A percentile compares a stretch with the other conserved stretches of the same genome.
phyloP scores from a whole-genome alignment of 2,888 invertebrate genomes.

The Lepeophtheirus nordmannii region DNA sequence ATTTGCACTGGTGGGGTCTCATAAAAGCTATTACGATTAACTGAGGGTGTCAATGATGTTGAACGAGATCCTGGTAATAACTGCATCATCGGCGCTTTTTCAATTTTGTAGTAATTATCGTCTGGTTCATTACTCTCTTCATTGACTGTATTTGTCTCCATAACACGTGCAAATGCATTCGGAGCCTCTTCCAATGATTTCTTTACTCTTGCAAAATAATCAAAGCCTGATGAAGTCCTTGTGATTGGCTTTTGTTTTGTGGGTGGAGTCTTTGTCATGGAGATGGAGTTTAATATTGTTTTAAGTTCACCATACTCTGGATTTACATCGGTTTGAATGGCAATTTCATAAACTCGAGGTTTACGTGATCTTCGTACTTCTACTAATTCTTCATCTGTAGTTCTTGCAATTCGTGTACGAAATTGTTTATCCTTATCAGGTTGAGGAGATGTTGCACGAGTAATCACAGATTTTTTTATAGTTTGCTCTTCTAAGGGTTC shows the following conservation, averaged over 20 bases:
- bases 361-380: constrained; percentile 8
- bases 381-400: constrained; percentile 2
- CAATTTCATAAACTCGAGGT: constrained; percentile 11
- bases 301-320: constrained; percentile 6
- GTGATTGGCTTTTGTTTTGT: neutral
- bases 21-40: neutral
- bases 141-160: neutral
- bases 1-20: neutral
- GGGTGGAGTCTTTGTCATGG: neutral
- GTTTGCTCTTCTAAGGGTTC: neutral
- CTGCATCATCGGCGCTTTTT: constrained; percentile 21
- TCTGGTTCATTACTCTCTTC: constrained; percentile 1
- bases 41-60: neutral
- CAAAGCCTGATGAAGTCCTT: constrained; percentile 8
- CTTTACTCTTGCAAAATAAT: constrained; percentile 19
- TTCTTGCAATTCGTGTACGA: constrained; percentile 13
- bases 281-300: neutral
- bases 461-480: constrained; percentile 6
- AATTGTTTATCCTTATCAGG: neutral
- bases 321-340: constrained; percentile 9
- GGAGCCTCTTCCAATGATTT: constrained; percentile 14
- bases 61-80: constrained; percentile 8
- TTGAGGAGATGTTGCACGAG: constrained; percentile 16
- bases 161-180: neutral
- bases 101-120: constrained; percentile 2